These are phyloP conservation scores for Ophiothrix spiculata DNA, from an alignment of 35 echinoderm and acorn worm genomes.

Conservation along the genomic window DNA sequence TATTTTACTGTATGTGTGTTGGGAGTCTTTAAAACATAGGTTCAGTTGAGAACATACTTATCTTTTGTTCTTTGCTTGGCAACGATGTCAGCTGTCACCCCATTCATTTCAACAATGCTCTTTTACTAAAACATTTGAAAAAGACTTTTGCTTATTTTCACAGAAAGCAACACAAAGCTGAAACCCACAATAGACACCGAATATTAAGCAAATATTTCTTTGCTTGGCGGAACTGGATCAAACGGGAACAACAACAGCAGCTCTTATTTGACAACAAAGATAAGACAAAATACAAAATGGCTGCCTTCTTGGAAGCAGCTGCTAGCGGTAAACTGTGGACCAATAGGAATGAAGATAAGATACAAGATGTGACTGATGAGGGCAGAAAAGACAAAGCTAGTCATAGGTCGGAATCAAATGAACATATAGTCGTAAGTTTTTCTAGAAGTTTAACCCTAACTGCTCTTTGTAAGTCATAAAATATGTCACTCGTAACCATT, in stretches of 20 bases:
- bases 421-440: conserved; percentile 20
- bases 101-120: too few relatives aligned
- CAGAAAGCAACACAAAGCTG: conserved; percentile 61
- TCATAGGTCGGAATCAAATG: conserved; percentile 35
- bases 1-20: too few relatives aligned
- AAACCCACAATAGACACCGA: conserved; percentile 38
- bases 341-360: conserved; percentile 54
- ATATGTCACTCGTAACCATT: too few relatives aligned
- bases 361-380: conserved; percentile 1
- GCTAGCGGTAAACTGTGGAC: conserved; percentile 92
- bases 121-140: background rate
- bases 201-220: conserved; percentile 63
- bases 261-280: conserved; percentile 42
- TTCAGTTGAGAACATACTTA: too few relatives aligned
- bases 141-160: background rate
- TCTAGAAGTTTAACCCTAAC: too few relatives aligned
- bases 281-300: conserved; percentile 78
- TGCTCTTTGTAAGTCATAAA: too few relatives aligned
- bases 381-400: background rate
- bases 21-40: too few relatives aligned
- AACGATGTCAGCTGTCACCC: too few relatives aligned
- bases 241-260: conserved; percentile 15
- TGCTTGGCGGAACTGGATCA: conserved; percentile 53
- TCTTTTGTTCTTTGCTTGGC: too few relatives aligned
- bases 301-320: conserved; percentile 86